Percentiles rank a stretch among this genome's conserved stretches.
phyloP scores from a whole-genome alignment of 2,113 vertebrate genomes.

The Aphelocoma coerulescens region DNA sequence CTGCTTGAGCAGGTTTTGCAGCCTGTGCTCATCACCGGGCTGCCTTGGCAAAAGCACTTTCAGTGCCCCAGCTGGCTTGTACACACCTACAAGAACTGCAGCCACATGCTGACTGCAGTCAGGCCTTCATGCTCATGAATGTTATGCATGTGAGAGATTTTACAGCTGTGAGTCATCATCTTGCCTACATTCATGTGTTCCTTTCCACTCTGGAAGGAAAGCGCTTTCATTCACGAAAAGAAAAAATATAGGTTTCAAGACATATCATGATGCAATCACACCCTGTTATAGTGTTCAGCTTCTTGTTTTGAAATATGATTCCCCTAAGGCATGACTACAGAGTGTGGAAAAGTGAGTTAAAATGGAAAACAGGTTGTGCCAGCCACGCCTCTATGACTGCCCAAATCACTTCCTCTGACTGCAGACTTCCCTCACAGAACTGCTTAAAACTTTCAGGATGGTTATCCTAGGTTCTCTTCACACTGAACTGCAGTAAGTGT shows the following conservation, averaged over 20 bases:
- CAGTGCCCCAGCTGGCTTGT: neutral
- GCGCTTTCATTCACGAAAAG: neutral
- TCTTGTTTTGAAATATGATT: constrained; percentile 2
- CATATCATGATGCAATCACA: neutral
- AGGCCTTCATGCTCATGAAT: neutral
- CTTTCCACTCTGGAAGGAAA: constrained; percentile 7
- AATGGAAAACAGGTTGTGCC: neutral
- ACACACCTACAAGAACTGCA: neutral
- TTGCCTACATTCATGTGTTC: constrained; percentile 39
- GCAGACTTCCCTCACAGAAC: neutral
- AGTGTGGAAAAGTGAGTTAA: neutral
- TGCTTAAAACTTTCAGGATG: neutral
- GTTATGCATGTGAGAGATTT: neutral
- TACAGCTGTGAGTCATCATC: constrained; percentile 51
- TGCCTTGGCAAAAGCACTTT: neutral
- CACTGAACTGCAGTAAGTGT: neutral
- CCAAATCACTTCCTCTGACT: neutral
- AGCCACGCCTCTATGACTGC: neutral
- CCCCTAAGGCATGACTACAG: neutral
- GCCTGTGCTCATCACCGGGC: neutral
- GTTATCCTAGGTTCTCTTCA: neutral
- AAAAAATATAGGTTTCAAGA: constrained; percentile 9
- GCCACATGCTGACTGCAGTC: neutral
- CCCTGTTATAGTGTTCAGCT: neutral
- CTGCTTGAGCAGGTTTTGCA: neutral